phyloP scores from a whole-genome alignment of 2,113 vertebrate species.

The Channa maculata region DNA sequence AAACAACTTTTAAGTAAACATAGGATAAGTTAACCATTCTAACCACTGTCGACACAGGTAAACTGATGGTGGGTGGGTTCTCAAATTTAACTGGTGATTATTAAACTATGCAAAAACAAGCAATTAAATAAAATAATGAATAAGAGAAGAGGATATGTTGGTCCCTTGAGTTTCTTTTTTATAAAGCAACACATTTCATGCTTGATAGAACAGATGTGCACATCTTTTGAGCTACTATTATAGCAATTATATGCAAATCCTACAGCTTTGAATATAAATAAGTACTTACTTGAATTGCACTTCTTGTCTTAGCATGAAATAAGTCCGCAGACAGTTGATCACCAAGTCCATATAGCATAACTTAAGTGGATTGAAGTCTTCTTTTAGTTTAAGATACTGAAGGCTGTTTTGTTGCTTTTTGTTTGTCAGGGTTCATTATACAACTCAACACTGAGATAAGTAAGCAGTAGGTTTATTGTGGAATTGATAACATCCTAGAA shows the following conservation, averaged over 20 bases:
- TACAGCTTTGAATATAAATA: constrained; percentile 53
- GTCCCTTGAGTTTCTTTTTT: constrained; percentile 17
- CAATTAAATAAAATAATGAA: neutral
- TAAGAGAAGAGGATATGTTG: neutral
- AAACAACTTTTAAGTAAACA: too few relatives aligned
- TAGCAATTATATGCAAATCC: constrained; percentile 59
- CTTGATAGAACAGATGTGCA: constrained; percentile 12
- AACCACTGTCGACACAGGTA: too few relatives aligned
- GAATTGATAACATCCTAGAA: neutral
- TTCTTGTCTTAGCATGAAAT: constrained; percentile 29
- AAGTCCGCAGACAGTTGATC: constrained; percentile 21
- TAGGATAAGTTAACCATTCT: too few relatives aligned
- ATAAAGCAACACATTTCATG: constrained; percentile 34
- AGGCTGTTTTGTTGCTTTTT: neutral
- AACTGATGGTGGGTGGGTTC: too few relatives aligned
- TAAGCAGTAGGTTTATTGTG: neutral
- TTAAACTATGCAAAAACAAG: neutral
- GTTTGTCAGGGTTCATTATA: neutral
- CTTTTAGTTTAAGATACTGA: neutral
- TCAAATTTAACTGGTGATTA: neutral
- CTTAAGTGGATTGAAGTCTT: neutral
- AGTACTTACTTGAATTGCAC: constrained; percentile 35
- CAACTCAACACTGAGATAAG: neutral
- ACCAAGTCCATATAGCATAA: neutral
- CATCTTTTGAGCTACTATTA: constrained; percentile 33